Conservation (phyloP, 2,113 vertebrate species). For the Ramphastos sulfuratus region DNA sequence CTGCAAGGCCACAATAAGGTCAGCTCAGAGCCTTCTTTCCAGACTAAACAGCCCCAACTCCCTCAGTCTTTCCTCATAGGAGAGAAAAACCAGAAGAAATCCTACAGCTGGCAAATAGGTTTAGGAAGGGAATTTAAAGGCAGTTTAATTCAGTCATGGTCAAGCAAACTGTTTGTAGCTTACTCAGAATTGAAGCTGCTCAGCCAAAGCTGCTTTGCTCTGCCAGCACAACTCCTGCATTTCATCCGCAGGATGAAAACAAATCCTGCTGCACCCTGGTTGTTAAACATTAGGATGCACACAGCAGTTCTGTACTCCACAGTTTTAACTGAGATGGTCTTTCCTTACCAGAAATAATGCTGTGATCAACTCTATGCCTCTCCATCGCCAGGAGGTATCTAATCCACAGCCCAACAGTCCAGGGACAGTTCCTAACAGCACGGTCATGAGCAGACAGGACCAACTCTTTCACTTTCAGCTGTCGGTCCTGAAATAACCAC, state of each 20-base stretch:
- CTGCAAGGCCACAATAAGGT: no score
- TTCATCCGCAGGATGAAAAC: background rate
- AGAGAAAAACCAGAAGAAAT: background rate
- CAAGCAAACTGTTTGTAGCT: background rate
- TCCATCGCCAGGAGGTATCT: slow-evolving; percentile 91
- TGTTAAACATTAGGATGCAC: background rate
- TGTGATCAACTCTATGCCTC: slow-evolving; percentile 87
- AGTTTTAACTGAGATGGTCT: background rate
- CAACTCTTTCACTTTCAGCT: slow-evolving; percentile 91
- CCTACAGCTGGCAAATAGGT: background rate
- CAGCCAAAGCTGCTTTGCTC: background rate
- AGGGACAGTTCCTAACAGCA: slow-evolving; percentile 94
- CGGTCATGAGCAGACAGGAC: slow-evolving; percentile 91
- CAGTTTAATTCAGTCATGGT: background rate
- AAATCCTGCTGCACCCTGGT: background rate
- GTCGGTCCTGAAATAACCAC: slow-evolving; percentile 81
- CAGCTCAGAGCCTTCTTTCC: no score
- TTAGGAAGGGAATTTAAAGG: background rate
- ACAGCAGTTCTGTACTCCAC: background rate
- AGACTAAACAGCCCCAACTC: no score
- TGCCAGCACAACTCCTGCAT: background rate
- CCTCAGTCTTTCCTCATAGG: no score
- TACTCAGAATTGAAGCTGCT: background rate
- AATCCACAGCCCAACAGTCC: slow-evolving; percentile 95
- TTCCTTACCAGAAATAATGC: slow-evolving; percentile 80